phyloP scores from a whole-genome alignment of 2,888 invertebrate species.

The Plebejus argus region DNA sequence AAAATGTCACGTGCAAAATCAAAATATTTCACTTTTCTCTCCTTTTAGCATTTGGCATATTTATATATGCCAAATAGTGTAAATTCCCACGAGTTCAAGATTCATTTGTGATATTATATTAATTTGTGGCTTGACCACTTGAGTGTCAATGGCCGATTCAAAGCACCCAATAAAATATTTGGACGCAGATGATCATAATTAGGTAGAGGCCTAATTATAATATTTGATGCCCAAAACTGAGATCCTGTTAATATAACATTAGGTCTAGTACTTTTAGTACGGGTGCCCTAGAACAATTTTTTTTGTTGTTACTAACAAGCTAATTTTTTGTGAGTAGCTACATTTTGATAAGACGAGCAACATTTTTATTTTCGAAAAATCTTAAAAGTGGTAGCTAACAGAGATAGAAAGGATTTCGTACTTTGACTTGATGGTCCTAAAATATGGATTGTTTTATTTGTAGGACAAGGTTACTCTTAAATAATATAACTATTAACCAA shows the following conservation, averaged over 20 bases:
- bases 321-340: too few relatives aligned
- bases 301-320: too few relatives aligned
- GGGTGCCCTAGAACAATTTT: too few relatives aligned
- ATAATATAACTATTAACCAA: too few relatives aligned
- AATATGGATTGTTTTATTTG: too few relatives aligned
- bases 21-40: neutral
- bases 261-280: neutral
- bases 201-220: neutral
- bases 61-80: neutral
- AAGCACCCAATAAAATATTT: neutral
- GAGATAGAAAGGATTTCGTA: too few relatives aligned
- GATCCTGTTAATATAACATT: neutral
- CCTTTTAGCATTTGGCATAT: neutral
- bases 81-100: slow-evolving; percentile 9
- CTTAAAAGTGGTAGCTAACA: too few relatives aligned
- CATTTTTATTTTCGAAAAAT: too few relatives aligned
- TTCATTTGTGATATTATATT: slow-evolving; percentile 7
- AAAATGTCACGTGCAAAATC: neutral
- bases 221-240: neutral
- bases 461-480: too few relatives aligned
- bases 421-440: too few relatives aligned
- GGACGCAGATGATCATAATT: neutral
- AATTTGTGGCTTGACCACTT: neutral
- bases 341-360: too few relatives aligned
- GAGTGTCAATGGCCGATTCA: neutral